Evolutionary conservation across 2,888 invertebrate genomes (phyloP).

Genomic region (Xestia ashworthii): DNA sequence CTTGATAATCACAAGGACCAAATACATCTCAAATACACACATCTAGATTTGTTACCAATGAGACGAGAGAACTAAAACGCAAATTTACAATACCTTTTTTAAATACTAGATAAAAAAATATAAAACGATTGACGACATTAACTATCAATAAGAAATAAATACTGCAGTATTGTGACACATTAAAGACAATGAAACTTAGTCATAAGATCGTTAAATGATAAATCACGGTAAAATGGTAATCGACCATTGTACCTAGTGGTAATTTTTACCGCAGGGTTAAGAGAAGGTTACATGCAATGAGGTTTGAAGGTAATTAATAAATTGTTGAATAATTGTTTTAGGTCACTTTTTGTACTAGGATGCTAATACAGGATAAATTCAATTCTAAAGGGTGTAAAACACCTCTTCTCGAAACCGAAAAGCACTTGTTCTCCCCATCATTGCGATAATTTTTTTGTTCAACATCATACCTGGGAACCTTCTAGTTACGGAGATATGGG

Average conservation of each 20-base stretch:
- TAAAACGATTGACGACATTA: not conserved
- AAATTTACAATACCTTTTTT: not conserved
- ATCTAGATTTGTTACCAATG: not conserved
- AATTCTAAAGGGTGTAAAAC: too few species aligned
- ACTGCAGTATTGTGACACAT: not conserved
- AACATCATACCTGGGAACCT: too few species aligned
- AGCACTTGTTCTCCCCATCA: too few species aligned
- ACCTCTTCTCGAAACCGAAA: too few species aligned
- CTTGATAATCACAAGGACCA: not conserved
- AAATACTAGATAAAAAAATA: not conserved
- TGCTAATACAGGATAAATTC: not conserved
- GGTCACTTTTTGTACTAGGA: conserved; percentile 27
- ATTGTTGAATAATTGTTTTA: conserved; percentile 17
- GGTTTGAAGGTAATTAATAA: conserved; percentile 11
- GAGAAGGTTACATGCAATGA: conserved; percentile 29
- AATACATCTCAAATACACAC: not conserved
- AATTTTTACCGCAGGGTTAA: conserved; percentile 40
- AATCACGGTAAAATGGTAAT: conserved; percentile 33
- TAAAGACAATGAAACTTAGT: conserved; percentile 44
- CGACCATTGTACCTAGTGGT: conserved; percentile 40
- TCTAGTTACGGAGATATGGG: too few species aligned
- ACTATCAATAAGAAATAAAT: not conserved
- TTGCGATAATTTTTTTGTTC: too few species aligned
- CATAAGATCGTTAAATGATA: conserved; percentile 24
- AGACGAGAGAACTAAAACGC: not conserved